A percentile compares a stretch with the other conserved stretches of the same genome.
phyloP scores from a whole-genome alignment of 2,888 invertebrate genomes.

The Eledona agricola region DNA sequence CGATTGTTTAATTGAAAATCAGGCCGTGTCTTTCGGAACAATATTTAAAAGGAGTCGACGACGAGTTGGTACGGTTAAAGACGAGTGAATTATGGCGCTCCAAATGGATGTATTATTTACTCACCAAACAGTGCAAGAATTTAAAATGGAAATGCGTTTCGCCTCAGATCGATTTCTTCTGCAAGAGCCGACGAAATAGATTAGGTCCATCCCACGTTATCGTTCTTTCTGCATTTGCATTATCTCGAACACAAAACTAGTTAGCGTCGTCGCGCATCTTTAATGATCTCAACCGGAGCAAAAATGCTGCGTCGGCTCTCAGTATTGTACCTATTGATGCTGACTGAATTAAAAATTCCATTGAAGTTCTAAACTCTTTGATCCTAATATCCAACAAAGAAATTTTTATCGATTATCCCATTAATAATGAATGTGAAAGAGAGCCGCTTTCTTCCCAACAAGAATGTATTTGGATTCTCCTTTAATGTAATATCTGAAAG shows the following conservation, averaged over 20 bases:
- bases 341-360: conserved; percentile 25
- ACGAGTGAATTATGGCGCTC: conserved; percentile 3
- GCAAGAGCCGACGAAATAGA: conserved; percentile 18
- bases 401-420: conserved; percentile 21
- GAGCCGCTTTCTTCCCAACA: conserved; percentile 14
- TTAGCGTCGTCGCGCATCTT: conserved; percentile 2
- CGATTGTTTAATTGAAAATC: conserved; percentile 6
- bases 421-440: conserved; percentile 19
- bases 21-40: too few relatives aligned
- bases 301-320: not conserved
- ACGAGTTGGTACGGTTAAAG: too few relatives aligned
- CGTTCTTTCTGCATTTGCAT: conserved; percentile 11
- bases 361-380: conserved; percentile 21
- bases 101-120: conserved; percentile 16
- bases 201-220: conserved; percentile 22
- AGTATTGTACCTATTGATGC: conserved; percentile 7
- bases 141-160: conserved; percentile 26
- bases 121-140: conserved; percentile 18
- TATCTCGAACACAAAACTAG: too few relatives aligned
- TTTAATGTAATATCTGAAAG: too few relatives aligned
- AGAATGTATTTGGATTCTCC: too few relatives aligned
- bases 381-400: conserved; percentile 17
- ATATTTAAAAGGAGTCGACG: too few relatives aligned
- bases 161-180: conserved; percentile 2
- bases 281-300: not conserved